A percentile compares a stretch with the other conserved stretches of the same genome.
Conservation (phyloP, 2,113 vertebrate genomes). For the Prionailurus viverrinus region DNA sequence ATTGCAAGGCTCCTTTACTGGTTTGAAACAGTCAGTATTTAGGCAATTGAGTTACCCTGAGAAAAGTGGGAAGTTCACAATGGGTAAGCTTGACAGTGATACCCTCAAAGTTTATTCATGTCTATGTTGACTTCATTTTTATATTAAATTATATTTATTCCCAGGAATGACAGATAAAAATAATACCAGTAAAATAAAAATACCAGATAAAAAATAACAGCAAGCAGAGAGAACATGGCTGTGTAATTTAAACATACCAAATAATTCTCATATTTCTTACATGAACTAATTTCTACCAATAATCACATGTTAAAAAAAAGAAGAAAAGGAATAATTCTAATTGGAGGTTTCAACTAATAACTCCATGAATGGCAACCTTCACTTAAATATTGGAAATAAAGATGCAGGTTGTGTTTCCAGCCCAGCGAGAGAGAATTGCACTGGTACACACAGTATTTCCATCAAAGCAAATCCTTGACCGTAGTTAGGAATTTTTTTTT, state of each 20-base stretch:
- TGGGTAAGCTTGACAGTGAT: not conserved
- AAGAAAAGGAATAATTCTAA: not conserved
- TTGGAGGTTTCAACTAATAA: not conserved
- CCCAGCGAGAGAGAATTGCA: not conserved
- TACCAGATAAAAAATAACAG: not conserved
- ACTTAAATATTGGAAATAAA: not conserved
- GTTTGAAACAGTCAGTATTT: not conserved
- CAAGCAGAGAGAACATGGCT: not conserved
- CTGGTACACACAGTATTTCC: not conserved
- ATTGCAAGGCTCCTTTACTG: not conserved
- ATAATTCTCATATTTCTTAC: not conserved
- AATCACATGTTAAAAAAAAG: not conserved
- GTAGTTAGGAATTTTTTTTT: not conserved
- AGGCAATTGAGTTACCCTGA: not conserved
- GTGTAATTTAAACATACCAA: not conserved
- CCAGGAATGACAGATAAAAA: not conserved
- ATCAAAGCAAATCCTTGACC: not conserved
- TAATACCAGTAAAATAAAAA: not conserved
- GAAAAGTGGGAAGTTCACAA: not conserved
- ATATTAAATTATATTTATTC: not conserved
- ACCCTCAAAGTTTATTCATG: not conserved
- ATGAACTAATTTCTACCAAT: not conserved
- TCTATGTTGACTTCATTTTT: constrained; percentile 36
- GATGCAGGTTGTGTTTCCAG: not conserved
- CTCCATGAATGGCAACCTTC: not conserved